Percentiles rank a stretch among this genome's conserved stretches.
phyloP scores from a whole-genome alignment of 1,140 invertebrate genomes.

The Brachionus rotundiformis region DNA sequence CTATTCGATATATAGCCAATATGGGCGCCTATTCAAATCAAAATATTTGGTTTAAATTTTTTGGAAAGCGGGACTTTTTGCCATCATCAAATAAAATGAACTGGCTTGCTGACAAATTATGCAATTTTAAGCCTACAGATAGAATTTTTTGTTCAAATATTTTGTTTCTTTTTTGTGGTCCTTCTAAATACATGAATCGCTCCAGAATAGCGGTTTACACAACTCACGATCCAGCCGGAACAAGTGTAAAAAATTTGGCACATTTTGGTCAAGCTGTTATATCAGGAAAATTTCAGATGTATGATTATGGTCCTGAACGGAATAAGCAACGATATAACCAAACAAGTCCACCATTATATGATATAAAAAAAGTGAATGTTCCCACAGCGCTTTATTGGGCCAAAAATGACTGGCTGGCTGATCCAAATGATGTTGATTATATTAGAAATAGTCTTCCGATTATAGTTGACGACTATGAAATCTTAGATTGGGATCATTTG shows the following conservation, averaged over 20 bases:
- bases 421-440: constrained; percentile 69
- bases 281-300: constrained; percentile 64
- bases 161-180: constrained; percentile 57
- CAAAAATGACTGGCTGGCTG: constrained; percentile 73
- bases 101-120: constrained; percentile 54
- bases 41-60: constrained; percentile 55
- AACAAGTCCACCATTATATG: constrained; percentile 70
- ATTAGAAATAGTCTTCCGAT: constrained; percentile 59
- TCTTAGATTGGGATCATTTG: constrained; percentile 59
- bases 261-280: constrained; percentile 64
- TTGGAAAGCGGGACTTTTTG: constrained; percentile 58
- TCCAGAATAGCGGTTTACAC: constrained; percentile 69
- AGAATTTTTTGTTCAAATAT: constrained; percentile 56
- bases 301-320: constrained; percentile 69
- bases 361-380: constrained; percentile 68
- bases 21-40: not conserved
- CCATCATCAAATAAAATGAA: constrained; percentile 54
- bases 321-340: constrained; percentile 69
- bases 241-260: constrained; percentile 75
- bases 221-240: constrained; percentile 78
- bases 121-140: constrained; percentile 43
- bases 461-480: constrained; percentile 54
- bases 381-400: constrained; percentile 73
- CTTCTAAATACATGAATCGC: constrained; percentile 55
- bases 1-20: constrained; percentile 61